Percentiles rank a stretch among this genome's conserved stretches.
Conservation (phyloP, 2,797 vertebrate species). For the Parauchenoglanis ngamensis region DNA sequence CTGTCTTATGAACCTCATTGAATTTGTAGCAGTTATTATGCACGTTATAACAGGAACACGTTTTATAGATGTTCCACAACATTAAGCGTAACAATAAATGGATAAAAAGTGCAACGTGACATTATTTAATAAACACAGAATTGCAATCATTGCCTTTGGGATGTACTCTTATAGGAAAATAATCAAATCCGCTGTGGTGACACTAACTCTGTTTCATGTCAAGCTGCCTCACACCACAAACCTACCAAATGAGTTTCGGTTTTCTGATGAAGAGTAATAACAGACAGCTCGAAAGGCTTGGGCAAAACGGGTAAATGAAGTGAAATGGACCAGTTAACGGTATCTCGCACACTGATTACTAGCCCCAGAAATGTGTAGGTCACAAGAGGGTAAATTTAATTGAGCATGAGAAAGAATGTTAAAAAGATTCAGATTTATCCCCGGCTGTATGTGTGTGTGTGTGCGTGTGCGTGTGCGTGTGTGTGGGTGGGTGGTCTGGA, state of each 20-base stretch:
- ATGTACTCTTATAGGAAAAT: too few relatives aligned
- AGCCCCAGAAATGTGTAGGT: not conserved
- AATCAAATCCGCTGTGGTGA: not conserved
- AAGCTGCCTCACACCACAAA: not conserved
- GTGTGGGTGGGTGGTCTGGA: not conserved
- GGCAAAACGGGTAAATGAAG: not conserved
- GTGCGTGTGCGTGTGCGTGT: not conserved
- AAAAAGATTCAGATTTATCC: slow-evolving; percentile 2
- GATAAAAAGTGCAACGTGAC: not conserved
- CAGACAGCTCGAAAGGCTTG: not conserved
- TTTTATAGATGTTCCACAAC: not conserved
- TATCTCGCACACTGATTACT: not conserved
- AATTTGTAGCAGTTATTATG: not conserved
- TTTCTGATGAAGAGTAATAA: not conserved
- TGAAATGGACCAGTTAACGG: not conserved
- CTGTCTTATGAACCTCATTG: not conserved
- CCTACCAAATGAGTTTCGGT: not conserved
- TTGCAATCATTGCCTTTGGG: too few relatives aligned
- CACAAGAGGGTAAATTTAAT: not conserved
- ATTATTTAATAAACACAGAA: not conserved
- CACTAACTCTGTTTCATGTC: not conserved
- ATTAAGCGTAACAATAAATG: not conserved
- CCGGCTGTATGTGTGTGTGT: not conserved
- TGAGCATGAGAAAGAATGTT: slow-evolving; percentile 11
- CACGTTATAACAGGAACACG: not conserved